Conservation (phyloP, 2,797 vertebrate species). For the Pseudotriccus pelzelni region DNA sequence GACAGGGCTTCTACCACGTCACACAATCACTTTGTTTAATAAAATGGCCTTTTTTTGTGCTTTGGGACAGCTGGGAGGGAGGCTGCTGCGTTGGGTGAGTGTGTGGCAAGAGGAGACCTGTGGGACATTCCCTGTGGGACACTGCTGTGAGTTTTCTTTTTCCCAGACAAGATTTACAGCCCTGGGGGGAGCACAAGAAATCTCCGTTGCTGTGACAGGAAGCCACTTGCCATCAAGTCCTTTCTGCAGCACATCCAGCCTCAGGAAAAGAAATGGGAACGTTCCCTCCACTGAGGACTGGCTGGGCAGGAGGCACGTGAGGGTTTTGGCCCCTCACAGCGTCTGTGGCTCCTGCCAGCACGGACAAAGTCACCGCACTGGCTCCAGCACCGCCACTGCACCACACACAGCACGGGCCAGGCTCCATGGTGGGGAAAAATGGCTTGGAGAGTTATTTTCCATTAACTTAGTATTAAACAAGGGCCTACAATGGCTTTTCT, state of each 20-base stretch:
- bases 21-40: not conserved
- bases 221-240: not conserved
- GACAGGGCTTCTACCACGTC: not conserved
- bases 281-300: not conserved
- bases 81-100: accelerated
- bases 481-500: accelerated
- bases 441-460: not conserved
- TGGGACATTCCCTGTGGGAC: not conserved
- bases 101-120: accelerated
- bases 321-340: not conserved
- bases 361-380: not conserved
- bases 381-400: not conserved
- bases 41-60: not conserved
- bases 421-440: accelerated
- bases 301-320: not conserved
- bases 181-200: accelerated
- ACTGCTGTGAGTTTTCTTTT: not conserved
- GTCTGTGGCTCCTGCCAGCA: not conserved
- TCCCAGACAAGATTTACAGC: not conserved
- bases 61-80: not conserved
- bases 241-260: not conserved
- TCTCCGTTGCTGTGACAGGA: not conserved
- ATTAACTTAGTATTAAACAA: not conserved
- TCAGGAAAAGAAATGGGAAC: not conserved
- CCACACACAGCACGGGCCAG: accelerated